Evolutionary conservation across 2,888 invertebrate species (phyloP).

Genomic region (Amphipoea oculea): DNA sequence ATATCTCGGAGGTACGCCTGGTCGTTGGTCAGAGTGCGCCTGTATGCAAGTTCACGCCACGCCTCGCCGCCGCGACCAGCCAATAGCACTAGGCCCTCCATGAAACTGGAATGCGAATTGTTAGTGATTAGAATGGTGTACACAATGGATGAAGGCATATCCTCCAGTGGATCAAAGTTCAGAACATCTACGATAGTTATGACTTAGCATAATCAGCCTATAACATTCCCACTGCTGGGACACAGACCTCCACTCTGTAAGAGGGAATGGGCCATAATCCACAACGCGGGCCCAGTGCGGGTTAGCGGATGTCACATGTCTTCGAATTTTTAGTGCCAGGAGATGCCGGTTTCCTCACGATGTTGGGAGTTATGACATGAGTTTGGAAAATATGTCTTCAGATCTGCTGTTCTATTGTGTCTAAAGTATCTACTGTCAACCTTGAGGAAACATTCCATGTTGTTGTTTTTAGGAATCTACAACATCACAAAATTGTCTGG

Average conservation of each 20-base stretch:
- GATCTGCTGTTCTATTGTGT: no score
- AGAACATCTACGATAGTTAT: not conserved
- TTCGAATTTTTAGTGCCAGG: no score
- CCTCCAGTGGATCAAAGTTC: not conserved
- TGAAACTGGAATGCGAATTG: conserved; percentile 76
- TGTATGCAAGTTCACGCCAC: conserved; percentile 87
- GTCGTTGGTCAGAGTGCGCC: conserved; percentile 83
- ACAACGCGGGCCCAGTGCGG: no score
- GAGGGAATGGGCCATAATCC: no score
- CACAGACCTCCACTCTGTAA: no score
- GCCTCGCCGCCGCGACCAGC: conserved; percentile 81
- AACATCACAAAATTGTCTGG: not conserved
- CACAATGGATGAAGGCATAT: not conserved
- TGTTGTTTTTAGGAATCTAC: not conserved
- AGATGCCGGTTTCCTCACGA: no score
- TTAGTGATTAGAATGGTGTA: not conserved
- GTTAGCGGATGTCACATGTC: no score
- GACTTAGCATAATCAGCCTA: no score
- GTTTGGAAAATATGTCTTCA: not conserved
- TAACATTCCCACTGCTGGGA: no score
- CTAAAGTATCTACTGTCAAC: not conserved
- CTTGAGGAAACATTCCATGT: not conserved
- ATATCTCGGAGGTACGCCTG: conserved; percentile 87
- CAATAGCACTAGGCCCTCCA: conserved; percentile 86
- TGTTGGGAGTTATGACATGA: no score